Evolutionary conservation across 2,113 vertebrate genomes (phyloP).

Genomic region (Butorides virescens): DNA sequence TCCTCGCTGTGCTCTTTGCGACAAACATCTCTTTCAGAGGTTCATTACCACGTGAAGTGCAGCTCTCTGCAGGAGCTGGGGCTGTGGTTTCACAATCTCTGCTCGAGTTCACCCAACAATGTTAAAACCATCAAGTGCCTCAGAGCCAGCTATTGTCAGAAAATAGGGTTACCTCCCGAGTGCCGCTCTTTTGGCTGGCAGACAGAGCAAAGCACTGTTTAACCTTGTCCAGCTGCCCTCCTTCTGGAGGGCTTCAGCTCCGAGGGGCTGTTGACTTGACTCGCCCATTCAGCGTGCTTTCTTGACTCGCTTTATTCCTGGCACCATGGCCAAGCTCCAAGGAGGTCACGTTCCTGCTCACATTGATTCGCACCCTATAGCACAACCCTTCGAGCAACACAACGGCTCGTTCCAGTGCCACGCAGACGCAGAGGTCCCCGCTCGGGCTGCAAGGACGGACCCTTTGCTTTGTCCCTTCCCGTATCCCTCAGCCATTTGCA

Average conservation of each 20-base stretch:
- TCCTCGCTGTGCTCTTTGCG: neutral
- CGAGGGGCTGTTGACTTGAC: neutral
- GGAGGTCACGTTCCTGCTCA: neutral
- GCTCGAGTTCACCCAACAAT: neutral
- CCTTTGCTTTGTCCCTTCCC: neutral
- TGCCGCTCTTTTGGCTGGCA: neutral
- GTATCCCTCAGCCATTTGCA: neutral
- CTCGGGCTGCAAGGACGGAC: rapidly evolving
- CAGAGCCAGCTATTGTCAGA: neutral
- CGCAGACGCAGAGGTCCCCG: neutral
- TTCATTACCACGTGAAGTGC: neutral
- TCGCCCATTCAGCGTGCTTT: neutral
- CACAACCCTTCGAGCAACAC: neutral
- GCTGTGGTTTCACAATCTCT: neutral
- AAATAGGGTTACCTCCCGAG: neutral
- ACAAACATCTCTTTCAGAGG: neutral
- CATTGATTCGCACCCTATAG: neutral
- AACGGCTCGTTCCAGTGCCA: rapidly evolving
- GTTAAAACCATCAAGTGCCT: neutral
- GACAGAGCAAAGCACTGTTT: neutral
- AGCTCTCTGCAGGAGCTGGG: neutral
- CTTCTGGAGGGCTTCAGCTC: neutral
- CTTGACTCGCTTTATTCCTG: neutral
- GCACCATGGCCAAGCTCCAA: neutral
- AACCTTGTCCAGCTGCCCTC: neutral